Conservation (phyloP, 1,140 invertebrate species). For the Drepana arcuata region DNA sequence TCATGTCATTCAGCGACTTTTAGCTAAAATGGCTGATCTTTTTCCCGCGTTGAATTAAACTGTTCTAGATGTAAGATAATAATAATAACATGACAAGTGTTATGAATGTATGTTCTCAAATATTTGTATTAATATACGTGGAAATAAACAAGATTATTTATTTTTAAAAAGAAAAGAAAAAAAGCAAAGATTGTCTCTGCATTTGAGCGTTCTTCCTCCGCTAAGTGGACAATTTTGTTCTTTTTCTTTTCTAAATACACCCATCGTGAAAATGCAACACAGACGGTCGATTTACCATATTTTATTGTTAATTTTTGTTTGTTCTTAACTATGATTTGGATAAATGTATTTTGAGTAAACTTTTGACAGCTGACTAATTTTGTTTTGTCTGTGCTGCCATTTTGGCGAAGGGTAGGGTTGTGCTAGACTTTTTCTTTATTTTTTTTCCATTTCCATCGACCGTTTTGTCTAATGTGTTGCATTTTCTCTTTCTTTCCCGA, state of each 20-base stretch:
- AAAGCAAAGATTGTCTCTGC: too few species aligned
- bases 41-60: too few species aligned
- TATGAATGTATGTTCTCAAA: too few species aligned
- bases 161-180: too few species aligned
- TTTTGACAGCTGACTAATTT: conserved; percentile 12
- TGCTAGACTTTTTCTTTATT: conserved; percentile 16
- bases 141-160: too few species aligned
- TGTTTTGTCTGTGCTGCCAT: conserved; percentile 61
- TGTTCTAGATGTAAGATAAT: too few species aligned
- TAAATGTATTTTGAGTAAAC: background rate
- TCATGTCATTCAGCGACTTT: too few species aligned
- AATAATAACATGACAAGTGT: too few species aligned
- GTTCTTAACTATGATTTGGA: conserved; percentile 1
- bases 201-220: too few species aligned
- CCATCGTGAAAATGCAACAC: conserved; percentile 67
- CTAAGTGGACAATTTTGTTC: conserved; percentile 31
- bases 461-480: conserved; percentile 58
- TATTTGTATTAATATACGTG: too few species aligned
- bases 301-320: conserved; percentile 9
- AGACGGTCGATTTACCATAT: conserved; percentile 50
- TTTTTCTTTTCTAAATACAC: background rate
- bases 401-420: conserved; percentile 40
- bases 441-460: conserved; percentile 44
- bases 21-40: too few species aligned
- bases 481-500: conserved; percentile 64